These are phyloP conservation scores for Galeruca laticollis DNA, from an alignment of 2,888 invertebrate species.

Conservation along the genomic window DNA sequence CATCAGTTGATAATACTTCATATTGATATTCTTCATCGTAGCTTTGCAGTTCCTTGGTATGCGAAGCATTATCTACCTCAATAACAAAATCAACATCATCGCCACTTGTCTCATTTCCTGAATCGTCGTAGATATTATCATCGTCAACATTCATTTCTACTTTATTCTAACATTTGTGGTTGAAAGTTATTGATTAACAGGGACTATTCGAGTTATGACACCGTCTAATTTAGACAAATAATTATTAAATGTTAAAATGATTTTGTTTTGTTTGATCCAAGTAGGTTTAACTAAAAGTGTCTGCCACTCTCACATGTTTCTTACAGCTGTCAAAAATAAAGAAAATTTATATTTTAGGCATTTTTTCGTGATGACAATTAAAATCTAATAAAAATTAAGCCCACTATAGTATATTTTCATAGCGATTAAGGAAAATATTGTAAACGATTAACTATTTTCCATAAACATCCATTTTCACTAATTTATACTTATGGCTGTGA, in stretches of 20 bases:
- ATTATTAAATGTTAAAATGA: constrained; percentile 46
- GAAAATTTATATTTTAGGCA: background rate
- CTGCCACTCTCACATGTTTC: constrained; percentile 44
- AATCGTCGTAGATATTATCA: constrained; percentile 89
- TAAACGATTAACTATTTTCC: too few relatives aligned
- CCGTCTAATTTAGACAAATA: constrained; percentile 51
- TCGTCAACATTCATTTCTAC: constrained; percentile 90
- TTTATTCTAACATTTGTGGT: constrained; percentile 38
- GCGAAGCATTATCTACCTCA: constrained; percentile 84
- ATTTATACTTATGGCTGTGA: too few relatives aligned
- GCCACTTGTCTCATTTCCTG: constrained; percentile 92
- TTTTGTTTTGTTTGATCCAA: constrained; percentile 44
- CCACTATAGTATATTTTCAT: background rate
- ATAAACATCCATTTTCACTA: too few relatives aligned
- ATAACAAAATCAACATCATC: constrained; percentile 95
- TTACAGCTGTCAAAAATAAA: background rate
- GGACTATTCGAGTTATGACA: constrained; percentile 45
- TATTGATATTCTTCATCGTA: constrained; percentile 94
- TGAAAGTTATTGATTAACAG: constrained; percentile 29
- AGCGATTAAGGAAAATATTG: too few relatives aligned
- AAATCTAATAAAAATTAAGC: too few relatives aligned
- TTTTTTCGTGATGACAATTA: background rate
- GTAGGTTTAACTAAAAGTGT: background rate
- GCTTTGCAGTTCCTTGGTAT: constrained; percentile 78
- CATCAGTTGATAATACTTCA: constrained; percentile 95